Percentiles rank a stretch among this genome's conserved stretches.
Conservation (phyloP, 2,113 vertebrate species). For the Oxygymnocypris stewartii region DNA sequence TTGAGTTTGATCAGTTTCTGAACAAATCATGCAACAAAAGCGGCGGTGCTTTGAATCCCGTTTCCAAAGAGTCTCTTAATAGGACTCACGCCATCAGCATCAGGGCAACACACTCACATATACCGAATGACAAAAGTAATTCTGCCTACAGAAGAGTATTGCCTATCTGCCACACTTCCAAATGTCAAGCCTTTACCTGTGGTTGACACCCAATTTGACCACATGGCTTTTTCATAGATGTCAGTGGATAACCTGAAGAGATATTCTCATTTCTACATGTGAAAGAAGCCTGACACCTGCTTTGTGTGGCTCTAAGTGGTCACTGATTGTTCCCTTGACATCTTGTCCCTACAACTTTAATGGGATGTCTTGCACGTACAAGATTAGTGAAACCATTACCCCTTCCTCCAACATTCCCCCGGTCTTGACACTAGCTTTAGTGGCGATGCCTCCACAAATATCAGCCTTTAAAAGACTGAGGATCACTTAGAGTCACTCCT, state of each 20-base stretch:
- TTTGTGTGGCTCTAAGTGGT: conserved; percentile 50
- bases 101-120: conserved; percentile 47
- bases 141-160: conserved; percentile 18
- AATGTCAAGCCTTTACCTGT: conserved; percentile 25
- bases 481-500: neutral
- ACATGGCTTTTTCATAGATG: conserved; percentile 30
- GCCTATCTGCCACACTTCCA: conserved; percentile 36
- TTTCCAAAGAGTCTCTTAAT: conserved; percentile 35
- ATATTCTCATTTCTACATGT: conserved; percentile 56
- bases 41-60: conserved; percentile 18
- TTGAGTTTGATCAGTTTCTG: conserved; percentile 40
- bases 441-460: conserved; percentile 32
- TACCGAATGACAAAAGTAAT: conserved; percentile 48
- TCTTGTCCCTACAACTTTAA: conserved; percentile 51
- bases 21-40: conserved; percentile 15
- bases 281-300: conserved; percentile 44
- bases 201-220: conserved; percentile 47
- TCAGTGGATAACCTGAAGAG: conserved; percentile 37
- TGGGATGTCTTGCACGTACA: conserved; percentile 43
- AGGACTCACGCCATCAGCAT: conserved; percentile 39
- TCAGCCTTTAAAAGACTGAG: conserved; percentile 12
- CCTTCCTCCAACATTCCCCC: conserved; percentile 23
- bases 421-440: conserved; percentile 36
- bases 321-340: conserved; percentile 54
- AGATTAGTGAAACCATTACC: conserved; percentile 48